phyloP scores from a whole-genome alignment of 1,140 invertebrate genomes.

The Drosophila aff. region DNA sequence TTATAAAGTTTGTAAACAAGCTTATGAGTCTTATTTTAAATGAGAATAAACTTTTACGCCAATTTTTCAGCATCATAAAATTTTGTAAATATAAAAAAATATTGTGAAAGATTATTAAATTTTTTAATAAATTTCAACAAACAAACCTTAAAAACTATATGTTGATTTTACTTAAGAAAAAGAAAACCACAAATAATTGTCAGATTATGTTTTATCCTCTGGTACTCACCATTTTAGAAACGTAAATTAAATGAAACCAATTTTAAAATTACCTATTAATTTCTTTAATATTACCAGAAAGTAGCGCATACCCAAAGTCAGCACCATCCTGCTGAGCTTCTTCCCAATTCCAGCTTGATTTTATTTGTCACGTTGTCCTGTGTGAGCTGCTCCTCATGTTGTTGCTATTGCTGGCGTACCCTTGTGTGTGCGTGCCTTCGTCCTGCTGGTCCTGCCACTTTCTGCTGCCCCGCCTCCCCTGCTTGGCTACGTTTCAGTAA shows the following conservation, averaged over 20 bases:
- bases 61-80: no score
- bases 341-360: slow-evolving; percentile 38
- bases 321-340: slow-evolving; percentile 1
- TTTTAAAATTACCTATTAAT: background rate
- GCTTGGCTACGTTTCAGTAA: slow-evolving; percentile 78
- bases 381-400: slow-evolving; percentile 44
- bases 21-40: no score
- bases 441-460: slow-evolving; percentile 23
- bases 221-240: no score
- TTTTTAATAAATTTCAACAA: no score
- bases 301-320: slow-evolving; percentile 38
- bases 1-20: no score
- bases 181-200: no score
- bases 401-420: slow-evolving; percentile 15
- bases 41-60: no score
- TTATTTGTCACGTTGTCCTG: slow-evolving; percentile 75
- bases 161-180: no score
- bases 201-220: no score
- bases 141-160: no score
- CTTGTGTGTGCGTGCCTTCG: slow-evolving; percentile 50
- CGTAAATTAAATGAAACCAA: background rate
- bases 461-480: background rate
- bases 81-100: no score
- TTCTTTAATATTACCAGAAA: background rate
- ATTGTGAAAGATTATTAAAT: no score